Percentiles rank a stretch among this genome's conserved stretches.
Conservation (phyloP, 2,113 vertebrate genomes). For the Glaucidium brasilianum region DNA sequence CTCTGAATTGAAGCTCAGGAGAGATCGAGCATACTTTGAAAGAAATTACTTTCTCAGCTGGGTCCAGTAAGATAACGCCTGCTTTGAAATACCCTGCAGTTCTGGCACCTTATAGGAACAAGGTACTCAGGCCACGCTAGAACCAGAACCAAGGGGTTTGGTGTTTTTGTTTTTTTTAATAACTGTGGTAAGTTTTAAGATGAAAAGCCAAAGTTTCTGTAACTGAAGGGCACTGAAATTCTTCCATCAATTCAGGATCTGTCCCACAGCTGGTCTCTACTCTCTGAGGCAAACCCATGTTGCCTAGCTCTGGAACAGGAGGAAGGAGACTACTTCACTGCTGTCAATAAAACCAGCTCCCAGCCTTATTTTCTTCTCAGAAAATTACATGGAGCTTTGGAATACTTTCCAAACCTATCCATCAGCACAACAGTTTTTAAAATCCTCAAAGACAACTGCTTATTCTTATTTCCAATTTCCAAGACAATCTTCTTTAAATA, state of each 20-base stretch:
- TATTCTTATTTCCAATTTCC: neutral
- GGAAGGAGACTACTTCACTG: neutral
- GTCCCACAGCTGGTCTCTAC: neutral
- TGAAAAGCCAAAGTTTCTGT: neutral
- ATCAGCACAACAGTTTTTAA: neutral
- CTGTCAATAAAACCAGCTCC: neutral
- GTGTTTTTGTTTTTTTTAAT: neutral
- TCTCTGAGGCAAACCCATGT: neutral
- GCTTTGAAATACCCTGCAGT: neutral
- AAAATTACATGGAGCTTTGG: neutral
- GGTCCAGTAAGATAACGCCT: neutral
- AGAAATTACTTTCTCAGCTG: neutral
- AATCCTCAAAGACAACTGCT: neutral
- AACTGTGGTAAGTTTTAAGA: neutral
- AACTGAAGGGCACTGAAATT: neutral
- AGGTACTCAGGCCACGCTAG: neutral
- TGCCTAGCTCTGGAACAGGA: neutral
- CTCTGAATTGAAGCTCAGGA: neutral
- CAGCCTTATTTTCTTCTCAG: neutral
- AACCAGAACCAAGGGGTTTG: neutral
- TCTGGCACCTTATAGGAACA: neutral
- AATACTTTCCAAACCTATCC: neutral
- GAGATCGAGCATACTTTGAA: neutral
- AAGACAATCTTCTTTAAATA: neutral
- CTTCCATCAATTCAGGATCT: neutral